A percentile compares a stretch with the other conserved stretches of the same genome.
phyloP scores from a whole-genome alignment of 2,797 vertebrate species.

The Spheniscus humboldti region DNA sequence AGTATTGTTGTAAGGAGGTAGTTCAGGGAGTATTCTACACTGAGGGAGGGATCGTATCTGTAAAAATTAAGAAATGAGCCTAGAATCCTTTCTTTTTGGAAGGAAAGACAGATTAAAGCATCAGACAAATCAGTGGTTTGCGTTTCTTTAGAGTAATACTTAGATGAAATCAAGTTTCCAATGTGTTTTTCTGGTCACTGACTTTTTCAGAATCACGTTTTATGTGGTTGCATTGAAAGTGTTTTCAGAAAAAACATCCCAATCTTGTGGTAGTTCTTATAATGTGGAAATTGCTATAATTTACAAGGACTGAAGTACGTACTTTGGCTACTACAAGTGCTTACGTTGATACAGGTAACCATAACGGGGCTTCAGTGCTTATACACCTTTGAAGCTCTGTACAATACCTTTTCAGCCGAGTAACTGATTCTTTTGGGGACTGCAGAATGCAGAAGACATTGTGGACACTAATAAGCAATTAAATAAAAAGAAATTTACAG shows the following conservation, averaged over 20 bases:
- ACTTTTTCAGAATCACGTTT: not conserved
- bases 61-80: not conserved
- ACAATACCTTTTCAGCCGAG: not conserved
- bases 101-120: not conserved
- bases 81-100: not conserved
- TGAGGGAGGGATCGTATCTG: not conserved
- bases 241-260: not conserved
- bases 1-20: not conserved
- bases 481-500: not conserved
- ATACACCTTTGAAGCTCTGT: not conserved
- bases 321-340: not conserved
- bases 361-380: fast-evolving
- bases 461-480: not conserved
- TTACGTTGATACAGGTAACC: fast-evolving
- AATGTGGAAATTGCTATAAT: not conserved
- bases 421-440: not conserved
- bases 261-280: not conserved
- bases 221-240: fast-evolving
- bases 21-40: not conserved
- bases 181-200: not conserved
- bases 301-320: not conserved
- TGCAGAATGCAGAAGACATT: not conserved
- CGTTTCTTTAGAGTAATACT: not conserved
- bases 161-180: not conserved
- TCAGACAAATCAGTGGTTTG: not conserved